Evolutionary conservation across 1,140 invertebrate genomes (phyloP).

Genomic region (Asbolus verrucosus): DNA sequence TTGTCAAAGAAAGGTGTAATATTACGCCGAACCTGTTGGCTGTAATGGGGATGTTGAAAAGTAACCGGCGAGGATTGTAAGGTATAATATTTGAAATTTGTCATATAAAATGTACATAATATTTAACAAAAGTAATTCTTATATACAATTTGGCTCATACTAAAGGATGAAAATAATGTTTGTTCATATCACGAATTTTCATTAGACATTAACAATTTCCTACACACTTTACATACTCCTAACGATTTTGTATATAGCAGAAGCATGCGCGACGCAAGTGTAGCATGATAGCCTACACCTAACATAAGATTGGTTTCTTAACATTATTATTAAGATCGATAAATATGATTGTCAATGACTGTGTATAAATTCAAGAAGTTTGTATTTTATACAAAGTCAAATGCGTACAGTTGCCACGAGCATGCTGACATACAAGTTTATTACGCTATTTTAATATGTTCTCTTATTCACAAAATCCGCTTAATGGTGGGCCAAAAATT

Average conservation of each 20-base stretch:
- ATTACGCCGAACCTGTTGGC: too few relatives aligned
- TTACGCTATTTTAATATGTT: not conserved
- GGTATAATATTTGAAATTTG: slow-evolving; percentile 46
- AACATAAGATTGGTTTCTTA: slow-evolving; percentile 61
- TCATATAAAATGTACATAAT: slow-evolving; percentile 44
- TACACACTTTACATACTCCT: slow-evolving; percentile 40
- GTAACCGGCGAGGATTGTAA: slow-evolving; percentile 3
- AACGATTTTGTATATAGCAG: slow-evolving; percentile 43
- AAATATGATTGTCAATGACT: slow-evolving; percentile 63
- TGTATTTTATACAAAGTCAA: slow-evolving; percentile 50
- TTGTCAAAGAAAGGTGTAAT: too few relatives aligned
- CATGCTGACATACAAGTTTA: slow-evolving; percentile 32
- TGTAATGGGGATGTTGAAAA: too few relatives aligned
- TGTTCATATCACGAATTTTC: slow-evolving; percentile 36
- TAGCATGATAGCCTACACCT: slow-evolving; percentile 56
- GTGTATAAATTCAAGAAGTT: slow-evolving; percentile 56
- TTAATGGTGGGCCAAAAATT: too few relatives aligned
- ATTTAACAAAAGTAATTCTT: slow-evolving; percentile 39
- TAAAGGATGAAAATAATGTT: slow-evolving; percentile 34
- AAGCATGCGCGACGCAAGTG: slow-evolving; percentile 59
- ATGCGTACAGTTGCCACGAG: slow-evolving; percentile 49
- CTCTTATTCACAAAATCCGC: slow-evolving; percentile 22
- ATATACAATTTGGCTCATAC: slow-evolving; percentile 42
- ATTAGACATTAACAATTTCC: slow-evolving; percentile 33
- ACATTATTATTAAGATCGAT: slow-evolving; percentile 48